Base-by-base conservation (phyloP, 2,888 invertebrate species). In the Mongoloraphidia duomilia region DNA sequence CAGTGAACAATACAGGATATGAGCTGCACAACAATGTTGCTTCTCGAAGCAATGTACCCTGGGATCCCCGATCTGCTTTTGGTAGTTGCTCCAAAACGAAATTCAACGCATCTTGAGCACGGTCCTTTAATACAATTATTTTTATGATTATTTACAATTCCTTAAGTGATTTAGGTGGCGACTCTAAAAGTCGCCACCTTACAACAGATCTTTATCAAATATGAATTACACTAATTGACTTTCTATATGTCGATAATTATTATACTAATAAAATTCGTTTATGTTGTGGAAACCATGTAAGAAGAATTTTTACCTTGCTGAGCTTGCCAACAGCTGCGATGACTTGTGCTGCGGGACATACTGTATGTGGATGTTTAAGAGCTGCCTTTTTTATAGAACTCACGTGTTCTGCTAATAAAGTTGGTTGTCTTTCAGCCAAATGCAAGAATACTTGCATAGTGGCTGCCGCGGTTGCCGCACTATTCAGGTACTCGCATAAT, bases 11-110 rank as follows among this genome's bases (percentile, higher is more conserved):
- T 45, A 81, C 77, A 9, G 89, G 90, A 70, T 83, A 84, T 45
- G 81, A 80, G 61, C 85, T 82, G 63, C 87, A 87, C 26, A 92
- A 73, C 17, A 82, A 74, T 6, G 88, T 84, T 41, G 90, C 85
- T 64, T 89, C 89, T 52, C 84, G 77, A 59, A 91, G 68, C 54
- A 91, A 69, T 34, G 82, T 77, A 38, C 83, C 80, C 63, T 89
- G 84, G 51, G 80, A 79, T 37, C 77, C 76, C 56, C 82, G 73
- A 64, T 86, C 88, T 8, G 80, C 81, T 55, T 75, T 74, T 49
- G 79, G 74, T 56, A 90, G 70, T 58, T 83, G 79, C 61, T 83
- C 82, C 56, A 89, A 73, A 50, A 91, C 81, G 67, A 87, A 90
- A 68, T 84, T 83, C 55, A 91, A 66, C 8, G 88, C 86, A 59